These are phyloP conservation scores for Molossus alvarezi DNA, from an alignment of 2,797 vertebrate species.

Conservation along the genomic window DNA sequence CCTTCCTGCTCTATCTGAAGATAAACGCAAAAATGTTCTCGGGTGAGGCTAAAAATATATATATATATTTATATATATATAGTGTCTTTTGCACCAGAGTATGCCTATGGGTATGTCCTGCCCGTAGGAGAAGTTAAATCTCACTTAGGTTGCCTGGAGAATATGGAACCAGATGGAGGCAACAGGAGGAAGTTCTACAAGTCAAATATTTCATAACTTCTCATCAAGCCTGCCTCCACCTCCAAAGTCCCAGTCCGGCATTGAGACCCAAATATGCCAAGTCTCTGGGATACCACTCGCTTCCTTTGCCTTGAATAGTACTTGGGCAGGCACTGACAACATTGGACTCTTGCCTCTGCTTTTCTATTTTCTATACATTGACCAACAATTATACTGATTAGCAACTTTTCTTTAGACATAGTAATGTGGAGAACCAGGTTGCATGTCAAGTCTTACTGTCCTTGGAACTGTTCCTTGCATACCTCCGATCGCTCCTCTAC, in stretches of 20 bases:
- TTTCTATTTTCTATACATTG: neutral
- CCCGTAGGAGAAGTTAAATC: neutral
- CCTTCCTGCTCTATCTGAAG: too few relatives aligned
- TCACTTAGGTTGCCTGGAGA: neutral
- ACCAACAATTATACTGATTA: neutral
- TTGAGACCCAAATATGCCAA: neutral
- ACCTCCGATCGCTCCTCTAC: neutral
- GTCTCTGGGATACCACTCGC: too few relatives aligned
- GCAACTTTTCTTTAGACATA: conserved; percentile 3
- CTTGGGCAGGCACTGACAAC: neutral
- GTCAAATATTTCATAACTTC: neutral
- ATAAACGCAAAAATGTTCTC: too few relatives aligned
- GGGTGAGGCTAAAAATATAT: too few relatives aligned
- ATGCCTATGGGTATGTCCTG: neutral
- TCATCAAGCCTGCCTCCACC: neutral
- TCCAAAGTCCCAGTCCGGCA: neutral
- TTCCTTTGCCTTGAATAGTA: neutral
- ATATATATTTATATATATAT: too few relatives aligned
- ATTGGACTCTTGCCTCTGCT: neutral
- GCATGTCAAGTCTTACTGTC: neutral
- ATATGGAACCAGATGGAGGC: neutral
- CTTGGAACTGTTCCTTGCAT: neutral
- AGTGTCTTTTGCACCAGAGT: neutral
- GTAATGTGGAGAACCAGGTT: neutral
- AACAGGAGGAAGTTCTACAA: neutral